Percentiles rank a stretch among this genome's conserved stretches.
These are phyloP conservation scores for Pachyuromys duprasi DNA, from an alignment of 2,797 vertebrate species.

Conservation along the genomic window DNA sequence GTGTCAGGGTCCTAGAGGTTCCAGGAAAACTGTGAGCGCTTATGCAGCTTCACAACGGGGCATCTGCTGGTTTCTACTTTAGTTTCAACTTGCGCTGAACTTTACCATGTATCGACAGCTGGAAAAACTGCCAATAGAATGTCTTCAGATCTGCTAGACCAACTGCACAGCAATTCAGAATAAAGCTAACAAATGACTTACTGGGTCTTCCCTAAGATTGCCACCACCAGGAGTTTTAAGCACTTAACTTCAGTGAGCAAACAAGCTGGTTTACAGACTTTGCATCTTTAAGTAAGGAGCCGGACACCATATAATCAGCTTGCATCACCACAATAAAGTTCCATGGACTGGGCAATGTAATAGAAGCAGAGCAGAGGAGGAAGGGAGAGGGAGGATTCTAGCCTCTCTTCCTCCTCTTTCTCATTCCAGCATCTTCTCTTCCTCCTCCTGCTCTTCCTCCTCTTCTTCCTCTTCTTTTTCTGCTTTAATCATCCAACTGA, in stretches of 20 bases:
- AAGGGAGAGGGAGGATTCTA: neutral
- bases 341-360: neutral
- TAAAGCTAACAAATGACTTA: neutral
- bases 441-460: neutral
- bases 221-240: neutral
- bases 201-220: neutral
- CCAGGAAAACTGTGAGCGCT: neutral
- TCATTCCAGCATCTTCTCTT: neutral
- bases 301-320: neutral
- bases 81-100: neutral
- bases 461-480: neutral
- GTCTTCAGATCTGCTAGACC: neutral
- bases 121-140: neutral
- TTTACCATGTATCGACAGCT: neutral
- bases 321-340: neutral
- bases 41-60: neutral
- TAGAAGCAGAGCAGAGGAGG: neutral
- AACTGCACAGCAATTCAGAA: neutral
- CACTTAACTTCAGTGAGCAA: conserved; percentile 30
- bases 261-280: neutral
- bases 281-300: neutral
- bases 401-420: neutral
- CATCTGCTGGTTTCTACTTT: neutral
- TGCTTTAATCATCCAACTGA: neutral
- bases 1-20: neutral